Base-by-base conservation (phyloP, 2,797 vertebrate genomes). In the Pygocentrus nattereri region DNA sequence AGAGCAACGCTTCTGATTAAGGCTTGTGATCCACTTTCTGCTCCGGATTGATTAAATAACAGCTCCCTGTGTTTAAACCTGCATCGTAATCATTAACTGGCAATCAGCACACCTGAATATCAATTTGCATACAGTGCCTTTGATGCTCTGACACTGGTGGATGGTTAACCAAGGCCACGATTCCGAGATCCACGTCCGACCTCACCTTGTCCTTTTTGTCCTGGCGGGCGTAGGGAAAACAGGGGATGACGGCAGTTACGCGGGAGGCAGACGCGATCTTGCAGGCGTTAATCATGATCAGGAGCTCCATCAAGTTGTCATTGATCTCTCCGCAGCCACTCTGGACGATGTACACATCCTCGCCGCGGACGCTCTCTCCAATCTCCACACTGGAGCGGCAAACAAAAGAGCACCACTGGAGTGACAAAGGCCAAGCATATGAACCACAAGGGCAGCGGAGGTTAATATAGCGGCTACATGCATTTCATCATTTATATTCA, bases 241-340 rank as follows among this genome's bases (percentile, higher is more conserved):
- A 99, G 31, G 98, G 98, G 87, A 99, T 99, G 91, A 99, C 98
- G 23, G 98, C 98, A 0, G 96, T 97, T 86, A 99, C 98, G 68
- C 97, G 94, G 90, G 95, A 98, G 83, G 98, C 97, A 0, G 98
- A 99, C 41, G 98, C 98, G 30, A 99, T 99, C 92, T 99, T 99
- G 87, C 98, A 99, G 85, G 98, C 98, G 58, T 99, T 99, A 78
- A 99, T 99, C 98, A 99, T 99, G 82, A 99, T 99, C 69, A 99
- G 92, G 75, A 99, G 95, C 90, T 99, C 98, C 98, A 99, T 99
- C 78, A 99, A 88, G 88, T 99, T 99, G 90, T 99, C 97, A 44
- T 99, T 99, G 88, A 99, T 99, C 86, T 99, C 98, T 0, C 98
- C 98, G 70, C 97, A 99, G 88, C 98, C 98, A 58, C 98, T 99